A percentile compares a stretch with the other conserved stretches of the same genome.
Conservation (phyloP, 2,113 vertebrate species). For the Oncorhynchus mykiss region DNA sequence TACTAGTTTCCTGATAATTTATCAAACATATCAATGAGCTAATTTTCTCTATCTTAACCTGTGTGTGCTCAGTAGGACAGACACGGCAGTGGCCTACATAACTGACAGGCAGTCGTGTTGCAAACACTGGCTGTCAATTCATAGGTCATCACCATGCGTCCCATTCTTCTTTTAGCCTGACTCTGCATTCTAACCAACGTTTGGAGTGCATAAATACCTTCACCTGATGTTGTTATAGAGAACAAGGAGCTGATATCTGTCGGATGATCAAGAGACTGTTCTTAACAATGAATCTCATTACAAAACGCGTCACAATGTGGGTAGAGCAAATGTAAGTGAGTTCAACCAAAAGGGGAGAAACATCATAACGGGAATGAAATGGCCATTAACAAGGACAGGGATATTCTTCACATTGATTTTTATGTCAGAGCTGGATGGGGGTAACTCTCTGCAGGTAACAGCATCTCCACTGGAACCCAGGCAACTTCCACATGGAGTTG, state of each 20-base stretch:
- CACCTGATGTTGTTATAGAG: neutral
- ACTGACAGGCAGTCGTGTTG: slow-evolving; percentile 77
- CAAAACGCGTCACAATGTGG: neutral
- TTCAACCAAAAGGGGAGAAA: neutral
- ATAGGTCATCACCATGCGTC: slow-evolving; percentile 79
- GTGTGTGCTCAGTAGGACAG: slow-evolving; percentile 43
- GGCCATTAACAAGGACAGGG: neutral
- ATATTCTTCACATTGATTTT: neutral
- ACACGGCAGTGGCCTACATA: slow-evolving; percentile 81
- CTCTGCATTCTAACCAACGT: neutral
- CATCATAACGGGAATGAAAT: neutral
- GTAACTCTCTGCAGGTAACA: slow-evolving; percentile 74
- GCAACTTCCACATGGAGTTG: slow-evolving; percentile 82
- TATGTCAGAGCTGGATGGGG: slow-evolving; percentile 18
- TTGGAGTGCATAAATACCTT: neutral
- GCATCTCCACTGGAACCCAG: slow-evolving; percentile 77
- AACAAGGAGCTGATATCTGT: neutral
- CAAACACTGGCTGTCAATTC: slow-evolving; percentile 81
- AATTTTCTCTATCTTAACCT: neutral
- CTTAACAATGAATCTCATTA: neutral
- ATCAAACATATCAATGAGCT: neutral
- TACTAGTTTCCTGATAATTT: neutral
- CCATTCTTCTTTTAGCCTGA: slow-evolving; percentile 33
- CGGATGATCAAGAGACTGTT: neutral
- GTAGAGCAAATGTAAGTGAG: neutral